These are phyloP conservation scores for Acanthurus leucopareius DNA, from an alignment of 2,797 vertebrate species.

Conservation along the genomic window DNA sequence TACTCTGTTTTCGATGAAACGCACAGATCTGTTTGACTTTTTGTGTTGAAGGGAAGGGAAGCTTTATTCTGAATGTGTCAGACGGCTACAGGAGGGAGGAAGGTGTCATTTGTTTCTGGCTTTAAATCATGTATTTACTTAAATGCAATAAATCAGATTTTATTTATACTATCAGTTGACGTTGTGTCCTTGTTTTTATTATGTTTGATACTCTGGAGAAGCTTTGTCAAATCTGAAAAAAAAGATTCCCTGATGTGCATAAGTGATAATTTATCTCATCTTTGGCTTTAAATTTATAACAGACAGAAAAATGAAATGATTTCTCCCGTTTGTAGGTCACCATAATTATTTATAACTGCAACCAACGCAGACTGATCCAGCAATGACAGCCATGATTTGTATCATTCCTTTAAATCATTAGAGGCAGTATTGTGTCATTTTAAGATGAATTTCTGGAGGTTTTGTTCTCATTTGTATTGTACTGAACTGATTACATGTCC, in stretches of 20 bases:
- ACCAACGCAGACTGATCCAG: background rate
- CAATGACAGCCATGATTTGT: background rate
- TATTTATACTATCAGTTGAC: conserved; percentile 40
- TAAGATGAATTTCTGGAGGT: no score
- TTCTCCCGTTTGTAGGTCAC: background rate
- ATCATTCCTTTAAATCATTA: no score
- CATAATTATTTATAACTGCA: background rate
- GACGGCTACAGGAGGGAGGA: background rate
- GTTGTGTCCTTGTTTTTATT: conserved; percentile 1
- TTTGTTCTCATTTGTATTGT: no score
- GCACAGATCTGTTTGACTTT: conserved; percentile 26
- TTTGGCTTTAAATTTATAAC: no score
- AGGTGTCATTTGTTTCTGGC: background rate
- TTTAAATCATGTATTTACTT: conserved; percentile 39
- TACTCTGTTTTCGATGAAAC: conserved; percentile 9
- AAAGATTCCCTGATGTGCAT: no score
- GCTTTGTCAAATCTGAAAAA: no score
- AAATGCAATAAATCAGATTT: conserved; percentile 58
- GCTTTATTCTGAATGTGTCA: conserved; percentile 30
- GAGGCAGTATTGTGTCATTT: no score
- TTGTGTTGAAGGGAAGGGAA: background rate
- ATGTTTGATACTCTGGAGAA: background rate
- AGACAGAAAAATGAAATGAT: background rate
- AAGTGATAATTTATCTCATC: background rate
- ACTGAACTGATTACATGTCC: no score